These are phyloP conservation scores for Teleiodes luculella DNA, from an alignment of 2,888 invertebrate genomes.

Conservation along the genomic window DNA sequence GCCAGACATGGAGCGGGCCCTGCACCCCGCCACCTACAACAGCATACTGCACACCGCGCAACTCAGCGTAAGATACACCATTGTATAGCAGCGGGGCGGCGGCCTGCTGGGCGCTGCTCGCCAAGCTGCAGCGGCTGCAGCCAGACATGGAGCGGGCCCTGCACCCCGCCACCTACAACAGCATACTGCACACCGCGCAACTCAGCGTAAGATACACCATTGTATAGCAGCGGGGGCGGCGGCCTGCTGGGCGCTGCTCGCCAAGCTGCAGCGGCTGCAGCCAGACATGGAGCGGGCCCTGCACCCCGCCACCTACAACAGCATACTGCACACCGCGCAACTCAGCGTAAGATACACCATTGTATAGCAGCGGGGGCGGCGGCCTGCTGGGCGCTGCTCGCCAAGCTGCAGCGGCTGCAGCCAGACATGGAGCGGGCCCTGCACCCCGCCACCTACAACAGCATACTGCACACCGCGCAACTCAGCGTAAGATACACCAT, in stretches of 20 bases:
- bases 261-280: conserved; percentile 55
- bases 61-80: conserved; percentile 44
- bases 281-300: conserved; percentile 48
- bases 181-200: conserved; percentile 20
- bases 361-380: conserved; percentile 44
- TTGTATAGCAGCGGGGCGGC: conserved; percentile 44
- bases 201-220: conserved; percentile 46
- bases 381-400: conserved; percentile 58
- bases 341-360: conserved; percentile 46
- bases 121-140: conserved; percentile 55
- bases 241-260: conserved; percentile 58
- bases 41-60: conserved; percentile 19
- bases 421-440: conserved; percentile 48
- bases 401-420: conserved; percentile 55
- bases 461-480: conserved; percentile 19
- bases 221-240: conserved; percentile 44
- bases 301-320: conserved; percentile 30
- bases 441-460: conserved; percentile 30
- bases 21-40: conserved; percentile 32
- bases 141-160: conserved; percentile 48
- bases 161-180: conserved; percentile 31
- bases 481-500: conserved; percentile 46
- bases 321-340: conserved; percentile 19
- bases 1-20: conserved; percentile 48
- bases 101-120: conserved; percentile 58